A percentile compares a stretch with the other conserved stretches of the same genome.
These are phyloP conservation scores for Drosophila gaucha DNA, from an alignment of 2,888 invertebrate species.

Conservation along the genomic window DNA sequence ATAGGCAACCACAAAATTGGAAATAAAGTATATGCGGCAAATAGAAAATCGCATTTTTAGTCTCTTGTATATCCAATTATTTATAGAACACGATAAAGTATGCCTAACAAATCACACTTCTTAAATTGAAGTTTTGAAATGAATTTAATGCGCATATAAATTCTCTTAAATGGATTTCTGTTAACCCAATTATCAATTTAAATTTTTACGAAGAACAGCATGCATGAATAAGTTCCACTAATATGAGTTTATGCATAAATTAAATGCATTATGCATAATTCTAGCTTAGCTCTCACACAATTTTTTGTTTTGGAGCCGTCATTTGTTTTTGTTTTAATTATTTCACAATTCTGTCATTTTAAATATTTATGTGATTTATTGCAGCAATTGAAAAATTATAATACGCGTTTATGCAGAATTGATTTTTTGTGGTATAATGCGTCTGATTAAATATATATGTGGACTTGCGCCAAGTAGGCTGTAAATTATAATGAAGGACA, in stretches of 20 bases:
- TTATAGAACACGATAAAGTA: not conserved
- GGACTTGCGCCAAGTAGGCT: not conserved
- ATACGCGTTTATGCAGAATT: no score
- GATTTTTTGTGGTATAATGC: slow-evolving; percentile 9
- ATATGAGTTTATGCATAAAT: slow-evolving; percentile 53
- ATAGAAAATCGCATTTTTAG: slow-evolving; percentile 1
- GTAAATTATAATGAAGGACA: not conserved
- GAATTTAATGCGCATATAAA: slow-evolving; percentile 26
- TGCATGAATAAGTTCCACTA: slow-evolving; percentile 24
- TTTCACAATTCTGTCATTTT: slow-evolving; percentile 27
- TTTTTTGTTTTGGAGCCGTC: not conserved
- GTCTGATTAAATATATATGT: not conserved
- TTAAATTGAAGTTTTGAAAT: not conserved
- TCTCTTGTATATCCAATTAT: not conserved
- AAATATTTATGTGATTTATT: slow-evolving; percentile 62
- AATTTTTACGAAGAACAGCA: no score
- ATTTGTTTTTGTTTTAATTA: slow-evolving; percentile 25
- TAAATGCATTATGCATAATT: slow-evolving; percentile 36
- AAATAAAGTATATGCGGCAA: slow-evolving; percentile 56
- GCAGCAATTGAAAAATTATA: slow-evolving; percentile 16
- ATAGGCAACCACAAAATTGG: slow-evolving; percentile 58
- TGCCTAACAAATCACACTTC: not conserved
- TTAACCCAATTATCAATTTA: slow-evolving; percentile 44
- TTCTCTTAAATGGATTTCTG: slow-evolving; percentile 35
- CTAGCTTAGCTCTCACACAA: not conserved